These are phyloP conservation scores for Ectropis crepuscularia DNA, from an alignment of 2,888 invertebrate species.

Conservation along the genomic window DNA sequence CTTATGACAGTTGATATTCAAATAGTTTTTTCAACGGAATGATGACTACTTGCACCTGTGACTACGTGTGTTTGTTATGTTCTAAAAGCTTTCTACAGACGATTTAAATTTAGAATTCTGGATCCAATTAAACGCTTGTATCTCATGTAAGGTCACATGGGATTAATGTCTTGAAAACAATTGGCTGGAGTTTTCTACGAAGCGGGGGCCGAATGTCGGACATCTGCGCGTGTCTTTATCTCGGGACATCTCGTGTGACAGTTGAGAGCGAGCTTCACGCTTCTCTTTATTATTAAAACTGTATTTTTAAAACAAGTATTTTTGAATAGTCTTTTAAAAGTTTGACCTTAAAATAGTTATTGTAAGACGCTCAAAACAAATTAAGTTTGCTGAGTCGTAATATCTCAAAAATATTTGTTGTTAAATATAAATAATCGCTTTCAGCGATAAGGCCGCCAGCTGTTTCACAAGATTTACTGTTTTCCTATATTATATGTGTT, in stretches of 20 bases:
- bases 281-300: constrained; percentile 38
- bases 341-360: constrained; percentile 18
- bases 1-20: too few species aligned
- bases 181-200: constrained; percentile 57
- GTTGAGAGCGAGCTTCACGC: constrained; percentile 48
- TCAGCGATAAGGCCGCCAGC: too few species aligned
- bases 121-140: constrained; percentile 56
- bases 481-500: too few species aligned
- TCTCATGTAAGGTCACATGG: constrained; percentile 59
- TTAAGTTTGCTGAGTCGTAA: neutral
- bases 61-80: neutral
- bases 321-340: constrained; percentile 19
- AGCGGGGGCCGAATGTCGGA: constrained; percentile 49
- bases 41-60: neutral
- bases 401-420: too few species aligned
- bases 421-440: too few species aligned
- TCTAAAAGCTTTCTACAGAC: constrained; percentile 2
- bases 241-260: constrained; percentile 60
- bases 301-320: constrained; percentile 39
- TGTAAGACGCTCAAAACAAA: constrained; percentile 3
- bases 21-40: neutral
- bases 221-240: constrained; percentile 77
- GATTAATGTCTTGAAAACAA: constrained; percentile 62
- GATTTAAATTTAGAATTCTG: constrained; percentile 17
- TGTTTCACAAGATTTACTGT: too few species aligned